A percentile compares a stretch with the other conserved stretches of the same genome.
Conservation (phyloP, 30 jellyfish, hydroid and myxozoan species). For the Turritopsis rubra region DNA sequence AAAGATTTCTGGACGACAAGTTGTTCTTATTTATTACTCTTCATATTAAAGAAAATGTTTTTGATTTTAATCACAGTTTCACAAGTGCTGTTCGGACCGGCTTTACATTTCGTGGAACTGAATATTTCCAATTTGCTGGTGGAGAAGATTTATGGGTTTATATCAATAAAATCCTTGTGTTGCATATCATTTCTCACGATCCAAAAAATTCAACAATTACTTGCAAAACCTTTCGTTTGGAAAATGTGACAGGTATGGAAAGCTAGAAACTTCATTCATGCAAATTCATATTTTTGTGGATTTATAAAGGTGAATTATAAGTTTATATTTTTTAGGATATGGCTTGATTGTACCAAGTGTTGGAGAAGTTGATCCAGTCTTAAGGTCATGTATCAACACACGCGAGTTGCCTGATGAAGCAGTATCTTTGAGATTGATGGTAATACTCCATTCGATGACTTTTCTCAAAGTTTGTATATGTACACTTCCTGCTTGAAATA, state of each 20-base stretch:
- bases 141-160: conserved; percentile 79
- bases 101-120: conserved; percentile 60
- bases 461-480: no score
- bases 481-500: no score
- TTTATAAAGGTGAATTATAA: neutral
- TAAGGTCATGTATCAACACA: conserved; percentile 50
- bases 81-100: conserved; percentile 74
- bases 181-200: neutral
- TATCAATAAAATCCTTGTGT: conserved; percentile 35
- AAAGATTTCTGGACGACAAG: no score
- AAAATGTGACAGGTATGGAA: neutral
- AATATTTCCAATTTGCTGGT: conserved; percentile 66
- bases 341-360: conserved; percentile 46
- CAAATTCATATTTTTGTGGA: no score
- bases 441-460: neutral
- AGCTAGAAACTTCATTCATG: no score
- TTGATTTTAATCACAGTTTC: no score
- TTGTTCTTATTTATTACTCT: no score
- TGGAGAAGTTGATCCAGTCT: conserved; percentile 38
- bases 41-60: no score
- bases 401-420: conserved; percentile 42
- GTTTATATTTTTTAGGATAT: conserved; percentile 22
- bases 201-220: neutral
- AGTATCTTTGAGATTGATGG: conserved; percentile 20
- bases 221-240: conserved; percentile 12